Evolutionary conservation across 2,113 vertebrate species (phyloP).

Genomic region (Hippocampus abdominalis): DNA sequence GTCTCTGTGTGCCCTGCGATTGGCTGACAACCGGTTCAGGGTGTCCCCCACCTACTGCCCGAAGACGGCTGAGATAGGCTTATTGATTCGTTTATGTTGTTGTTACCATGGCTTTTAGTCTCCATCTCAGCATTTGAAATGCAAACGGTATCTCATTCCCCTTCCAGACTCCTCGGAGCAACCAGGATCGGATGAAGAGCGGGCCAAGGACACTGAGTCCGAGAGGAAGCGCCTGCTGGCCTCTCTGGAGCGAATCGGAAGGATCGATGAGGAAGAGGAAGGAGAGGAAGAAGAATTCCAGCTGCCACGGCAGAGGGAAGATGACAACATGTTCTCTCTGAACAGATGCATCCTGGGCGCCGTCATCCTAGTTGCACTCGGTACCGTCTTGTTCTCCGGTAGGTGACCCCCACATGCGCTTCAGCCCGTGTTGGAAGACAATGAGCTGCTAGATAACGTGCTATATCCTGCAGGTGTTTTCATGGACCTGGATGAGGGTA

Average conservation of each 20-base stretch:
- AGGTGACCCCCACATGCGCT: slow-evolving; percentile 38
- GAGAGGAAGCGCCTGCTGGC: slow-evolving; percentile 60
- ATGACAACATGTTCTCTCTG: slow-evolving; percentile 64
- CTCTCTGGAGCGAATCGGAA: slow-evolving; percentile 55
- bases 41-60: too few species aligned
- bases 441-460: slow-evolving; percentile 19
- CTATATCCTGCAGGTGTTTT: slow-evolving; percentile 75
- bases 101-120: neutral
- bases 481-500: slow-evolving; percentile 74
- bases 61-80: slow-evolving; percentile 10
- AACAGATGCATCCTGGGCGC: slow-evolving; percentile 82
- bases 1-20: too few species aligned
- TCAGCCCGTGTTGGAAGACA: neutral
- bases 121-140: neutral
- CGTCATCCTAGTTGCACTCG: slow-evolving; percentile 75
- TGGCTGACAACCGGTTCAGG: too few species aligned
- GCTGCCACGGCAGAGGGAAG: slow-evolving; percentile 47
- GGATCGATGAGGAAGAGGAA: slow-evolving; percentile 59
- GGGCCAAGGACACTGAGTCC: slow-evolving; percentile 38
- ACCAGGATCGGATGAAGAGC: slow-evolving; percentile 32
- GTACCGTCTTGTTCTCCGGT: slow-evolving; percentile 77
- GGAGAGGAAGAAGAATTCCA: slow-evolving; percentile 47
- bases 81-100: neutral
- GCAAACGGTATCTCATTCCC: neutral
- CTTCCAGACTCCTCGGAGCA: slow-evolving; percentile 34